These are phyloP conservation scores for Erythrocercus mccallii DNA, from an alignment of 2,113 vertebrate genomes.

Conservation along the genomic window DNA sequence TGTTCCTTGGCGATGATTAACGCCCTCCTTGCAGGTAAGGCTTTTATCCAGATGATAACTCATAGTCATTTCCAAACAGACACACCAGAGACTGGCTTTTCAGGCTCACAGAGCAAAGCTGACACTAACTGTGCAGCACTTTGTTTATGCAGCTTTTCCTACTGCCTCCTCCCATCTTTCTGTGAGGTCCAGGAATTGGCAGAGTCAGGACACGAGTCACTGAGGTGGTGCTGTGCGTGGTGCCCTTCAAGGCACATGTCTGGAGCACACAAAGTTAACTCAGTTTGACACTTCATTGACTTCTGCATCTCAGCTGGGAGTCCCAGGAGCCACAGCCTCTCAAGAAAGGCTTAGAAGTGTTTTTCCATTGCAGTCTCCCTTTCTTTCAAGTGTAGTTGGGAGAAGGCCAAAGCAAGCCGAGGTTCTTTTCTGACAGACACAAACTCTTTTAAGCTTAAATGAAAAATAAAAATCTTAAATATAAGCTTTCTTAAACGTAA, in stretches of 20 bases:
- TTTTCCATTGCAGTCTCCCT: background rate
- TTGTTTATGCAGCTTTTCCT: background rate
- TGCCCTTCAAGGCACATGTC: fast-evolving
- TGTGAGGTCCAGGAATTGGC: background rate
- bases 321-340: background rate
- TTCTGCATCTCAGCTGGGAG: background rate
- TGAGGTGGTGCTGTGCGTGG: background rate
- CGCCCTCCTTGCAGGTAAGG: background rate
- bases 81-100: background rate
- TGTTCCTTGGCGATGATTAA: background rate
- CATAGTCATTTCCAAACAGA: background rate
- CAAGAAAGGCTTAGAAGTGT: background rate
- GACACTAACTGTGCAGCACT: background rate
- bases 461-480: background rate
- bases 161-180: background rate
- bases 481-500: background rate
- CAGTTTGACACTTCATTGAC: background rate
- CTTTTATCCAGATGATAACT: background rate
- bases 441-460: background rate
- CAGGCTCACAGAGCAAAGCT: background rate
- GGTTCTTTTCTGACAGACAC: background rate
- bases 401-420: background rate
- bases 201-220: background rate
- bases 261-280: background rate
- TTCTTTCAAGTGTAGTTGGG: background rate